Percentiles rank a stretch among this genome's conserved stretches.
Conservation (phyloP, 23 tunicate genomes). For the Halocynthia aurantium region DNA sequence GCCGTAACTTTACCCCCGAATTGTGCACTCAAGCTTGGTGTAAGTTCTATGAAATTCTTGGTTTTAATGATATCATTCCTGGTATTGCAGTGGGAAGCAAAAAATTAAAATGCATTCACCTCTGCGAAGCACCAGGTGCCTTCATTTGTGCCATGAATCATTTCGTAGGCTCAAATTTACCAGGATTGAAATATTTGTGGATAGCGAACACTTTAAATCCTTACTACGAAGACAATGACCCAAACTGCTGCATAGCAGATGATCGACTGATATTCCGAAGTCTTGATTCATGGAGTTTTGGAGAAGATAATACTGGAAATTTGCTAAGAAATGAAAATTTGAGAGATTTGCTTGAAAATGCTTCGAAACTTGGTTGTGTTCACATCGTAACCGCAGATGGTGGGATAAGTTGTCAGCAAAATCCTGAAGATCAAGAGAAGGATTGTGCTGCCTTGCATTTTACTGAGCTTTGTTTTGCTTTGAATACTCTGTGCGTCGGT, state of each 20-base stretch:
- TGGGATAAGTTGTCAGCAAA: constrained; percentile 57
- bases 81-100: not conserved
- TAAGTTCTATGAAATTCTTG: constrained; percentile 87
- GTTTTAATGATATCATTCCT: constrained; percentile 55
- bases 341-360: constrained; percentile 2
- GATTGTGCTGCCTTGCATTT: constrained; percentile 52
- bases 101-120: constrained; percentile 53
- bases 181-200: constrained; percentile 47
- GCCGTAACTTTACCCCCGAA: constrained; percentile 58
- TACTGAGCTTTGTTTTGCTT: constrained; percentile 43
- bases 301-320: constrained; percentile 88
- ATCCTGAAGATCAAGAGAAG: constrained; percentile 66
- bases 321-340: constrained; percentile 36
- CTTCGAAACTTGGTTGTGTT: constrained; percentile 18
- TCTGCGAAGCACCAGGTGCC: constrained; percentile 99
- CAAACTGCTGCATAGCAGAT: constrained; percentile 70
- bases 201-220: constrained; percentile 85
- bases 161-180: constrained; percentile 23
- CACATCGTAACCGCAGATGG: constrained; percentile 82
- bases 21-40: constrained; percentile 97
- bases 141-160: constrained; percentile 86
- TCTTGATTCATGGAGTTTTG: constrained; percentile 77
- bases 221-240: constrained; percentile 82
- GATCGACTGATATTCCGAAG: constrained; percentile 78
- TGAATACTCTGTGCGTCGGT: constrained; percentile 26